A percentile compares a stretch with the other conserved stretches of the same genome.
phyloP scores from a whole-genome alignment of 2,797 vertebrate species.

The Xyrichtys novacula region DNA sequence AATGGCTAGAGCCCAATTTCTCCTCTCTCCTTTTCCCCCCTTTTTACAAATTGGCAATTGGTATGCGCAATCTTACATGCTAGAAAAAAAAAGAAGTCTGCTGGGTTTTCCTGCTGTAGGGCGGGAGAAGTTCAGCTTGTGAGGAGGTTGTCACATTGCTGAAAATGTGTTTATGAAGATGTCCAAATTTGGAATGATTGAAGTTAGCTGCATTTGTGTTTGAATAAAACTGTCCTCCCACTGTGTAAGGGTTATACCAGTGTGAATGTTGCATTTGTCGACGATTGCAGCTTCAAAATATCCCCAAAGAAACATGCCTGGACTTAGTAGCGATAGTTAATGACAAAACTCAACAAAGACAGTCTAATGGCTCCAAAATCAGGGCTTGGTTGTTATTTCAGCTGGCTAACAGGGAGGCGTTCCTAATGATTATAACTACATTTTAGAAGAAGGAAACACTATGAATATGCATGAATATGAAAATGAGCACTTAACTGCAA shows the following conservation, averaged over 20 bases:
- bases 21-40: neutral
- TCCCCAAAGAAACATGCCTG: neutral
- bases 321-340: constrained; percentile 8
- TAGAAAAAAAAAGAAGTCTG: constrained; percentile 16
- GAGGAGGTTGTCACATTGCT: constrained; percentile 26
- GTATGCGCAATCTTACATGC: constrained; percentile 34
- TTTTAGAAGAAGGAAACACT: constrained; percentile 63
- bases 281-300: constrained; percentile 1
- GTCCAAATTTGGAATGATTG: constrained; percentile 13
- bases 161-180: constrained; percentile 39
- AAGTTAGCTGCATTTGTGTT: constrained; percentile 16
- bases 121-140: constrained; percentile 32
- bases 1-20: constrained; percentile 52
- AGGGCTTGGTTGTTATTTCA: constrained; percentile 57
- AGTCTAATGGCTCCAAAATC: constrained; percentile 17
- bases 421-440: constrained; percentile 70
- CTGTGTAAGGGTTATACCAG: no score
- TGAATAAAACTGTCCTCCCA: constrained; percentile 3
- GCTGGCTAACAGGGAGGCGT: constrained; percentile 57
- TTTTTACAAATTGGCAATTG: constrained; percentile 42
- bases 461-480: constrained; percentile 81
- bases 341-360: constrained; percentile 7
- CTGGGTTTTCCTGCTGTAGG: constrained; percentile 33
- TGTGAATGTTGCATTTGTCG: constrained; percentile 3
- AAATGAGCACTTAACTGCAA: constrained; percentile 75